Percentiles rank a stretch among this genome's conserved stretches.
Evolutionary conservation across 1,140 invertebrate genomes (phyloP).

Genomic region (Drosophila varians): DNA sequence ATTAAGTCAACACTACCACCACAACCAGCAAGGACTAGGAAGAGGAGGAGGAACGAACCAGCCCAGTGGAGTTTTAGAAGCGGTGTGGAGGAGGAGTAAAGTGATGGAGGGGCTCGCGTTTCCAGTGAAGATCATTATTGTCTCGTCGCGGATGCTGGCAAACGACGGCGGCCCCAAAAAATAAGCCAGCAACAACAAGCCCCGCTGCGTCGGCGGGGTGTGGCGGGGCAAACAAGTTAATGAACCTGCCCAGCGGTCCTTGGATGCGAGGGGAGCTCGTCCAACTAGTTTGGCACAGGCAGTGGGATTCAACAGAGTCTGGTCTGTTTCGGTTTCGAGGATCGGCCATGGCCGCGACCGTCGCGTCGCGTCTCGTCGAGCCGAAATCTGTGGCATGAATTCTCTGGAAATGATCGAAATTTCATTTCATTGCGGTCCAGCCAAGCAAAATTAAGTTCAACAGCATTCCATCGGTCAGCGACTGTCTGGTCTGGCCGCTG

Average conservation of each 20-base stretch:
- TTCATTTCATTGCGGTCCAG: slow-evolving; percentile 68
- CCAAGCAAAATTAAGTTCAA: slow-evolving; percentile 70
- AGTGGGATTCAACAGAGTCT: slow-evolving; percentile 4
- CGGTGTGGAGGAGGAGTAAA: neutral
- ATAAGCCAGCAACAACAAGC: slow-evolving; percentile 15
- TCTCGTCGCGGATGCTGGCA: slow-evolving; percentile 68
- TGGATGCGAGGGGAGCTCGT: slow-evolving; percentile 53
- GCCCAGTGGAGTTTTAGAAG: neutral
- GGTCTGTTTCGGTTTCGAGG: slow-evolving; percentile 18
- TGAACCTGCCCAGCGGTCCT: slow-evolving; percentile 58
- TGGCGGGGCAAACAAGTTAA: slow-evolving; percentile 71
- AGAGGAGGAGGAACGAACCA: neutral
- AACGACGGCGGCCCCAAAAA: slow-evolving; percentile 40
- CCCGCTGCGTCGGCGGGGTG: slow-evolving; percentile 7
- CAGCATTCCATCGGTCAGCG: slow-evolving; percentile 69
- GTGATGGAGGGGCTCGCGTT: slow-evolving; percentile 46
- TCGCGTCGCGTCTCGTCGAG: slow-evolving; percentile 18
- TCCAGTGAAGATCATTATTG: slow-evolving; percentile 80
- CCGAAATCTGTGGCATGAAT: slow-evolving; percentile 78
- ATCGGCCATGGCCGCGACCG: slow-evolving; percentile 17
- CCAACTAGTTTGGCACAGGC: slow-evolving; percentile 61
- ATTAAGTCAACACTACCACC: slow-evolving; percentile 69
- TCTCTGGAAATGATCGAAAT: slow-evolving; percentile 79
- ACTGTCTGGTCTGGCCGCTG: slow-evolving; percentile 26
- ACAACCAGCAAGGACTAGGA: slow-evolving; percentile 1